These are phyloP conservation scores for Nomada fabriciana DNA, from an alignment of 2,888 invertebrate genomes.

Conservation along the genomic window DNA sequence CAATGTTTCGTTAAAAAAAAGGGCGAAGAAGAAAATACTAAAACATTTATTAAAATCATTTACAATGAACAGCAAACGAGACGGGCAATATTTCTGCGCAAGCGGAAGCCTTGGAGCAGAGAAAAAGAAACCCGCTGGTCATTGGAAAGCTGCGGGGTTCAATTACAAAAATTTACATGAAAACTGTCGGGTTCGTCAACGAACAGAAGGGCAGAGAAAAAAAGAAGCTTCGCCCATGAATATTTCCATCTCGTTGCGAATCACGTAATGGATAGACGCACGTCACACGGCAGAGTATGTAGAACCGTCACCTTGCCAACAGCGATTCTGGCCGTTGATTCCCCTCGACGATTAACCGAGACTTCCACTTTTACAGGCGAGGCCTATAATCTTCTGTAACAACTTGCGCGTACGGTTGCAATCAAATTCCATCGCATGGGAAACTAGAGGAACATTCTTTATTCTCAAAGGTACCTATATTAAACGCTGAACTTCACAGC, in stretches of 20 bases:
- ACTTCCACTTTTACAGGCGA: slow-evolving; percentile 5
- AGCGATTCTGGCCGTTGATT: slow-evolving; percentile 51
- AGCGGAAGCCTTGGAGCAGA: neutral
- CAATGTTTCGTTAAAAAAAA: no score
- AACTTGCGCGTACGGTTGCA: slow-evolving; percentile 20
- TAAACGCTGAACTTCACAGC: no score
- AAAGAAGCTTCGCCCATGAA: slow-evolving; percentile 27
- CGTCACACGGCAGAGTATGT: neutral
- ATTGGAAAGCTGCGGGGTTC: neutral
- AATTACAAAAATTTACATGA: slow-evolving; percentile 40
- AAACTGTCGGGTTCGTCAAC: neutral
- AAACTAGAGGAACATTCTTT: neutral
- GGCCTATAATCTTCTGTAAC: slow-evolving; percentile 40
- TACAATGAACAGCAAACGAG: no score
- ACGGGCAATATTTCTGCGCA: neutral
- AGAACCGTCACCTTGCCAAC: slow-evolving; percentile 52
- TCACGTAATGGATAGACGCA: slow-evolving; percentile 20
- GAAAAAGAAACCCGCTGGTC: neutral
- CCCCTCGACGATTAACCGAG: slow-evolving; percentile 30
- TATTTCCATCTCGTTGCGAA: slow-evolving; percentile 46
- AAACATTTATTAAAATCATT: neutral
- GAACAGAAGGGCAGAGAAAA: neutral
- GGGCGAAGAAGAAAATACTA: slow-evolving; percentile 19
- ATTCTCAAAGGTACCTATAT: neutral
- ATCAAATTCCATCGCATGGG: slow-evolving; percentile 2